Conservation (phyloP, 2,888 invertebrate species). For the Micoletzkya japonica region DNA sequence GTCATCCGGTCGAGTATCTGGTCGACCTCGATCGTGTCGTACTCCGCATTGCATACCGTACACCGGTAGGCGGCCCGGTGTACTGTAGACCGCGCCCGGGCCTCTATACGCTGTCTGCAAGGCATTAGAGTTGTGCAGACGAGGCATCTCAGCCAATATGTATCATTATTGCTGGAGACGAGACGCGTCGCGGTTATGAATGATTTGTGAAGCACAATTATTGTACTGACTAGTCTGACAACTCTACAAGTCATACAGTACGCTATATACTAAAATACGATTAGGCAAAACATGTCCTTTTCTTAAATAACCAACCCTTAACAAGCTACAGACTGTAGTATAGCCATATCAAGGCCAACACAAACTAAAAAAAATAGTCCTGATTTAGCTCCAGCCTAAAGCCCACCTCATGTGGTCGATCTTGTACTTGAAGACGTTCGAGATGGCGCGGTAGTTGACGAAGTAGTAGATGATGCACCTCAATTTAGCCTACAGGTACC, state of each 20-base stretch:
- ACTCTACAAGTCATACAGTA: too few species aligned
- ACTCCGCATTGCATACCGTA: not conserved
- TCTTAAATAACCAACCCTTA: too few species aligned
- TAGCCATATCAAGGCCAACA: too few species aligned
- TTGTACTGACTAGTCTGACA: too few species aligned
- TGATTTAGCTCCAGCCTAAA: not conserved
- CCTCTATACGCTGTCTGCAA: conserved; percentile 19
- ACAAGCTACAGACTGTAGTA: too few species aligned
- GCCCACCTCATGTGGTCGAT: conserved; percentile 62
- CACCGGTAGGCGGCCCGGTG: conserved; percentile 24
- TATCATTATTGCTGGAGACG: too few species aligned
- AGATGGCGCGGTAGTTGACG: conserved; percentile 61
- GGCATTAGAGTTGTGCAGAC: not conserved
- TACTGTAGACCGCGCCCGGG: conserved; percentile 9
- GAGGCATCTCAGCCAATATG: too few species aligned
- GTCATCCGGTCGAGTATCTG: conserved; percentile 46
- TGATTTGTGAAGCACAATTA: too few species aligned
- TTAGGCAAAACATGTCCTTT: too few species aligned
- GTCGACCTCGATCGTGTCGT: conserved; percentile 51
- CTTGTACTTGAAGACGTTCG: conserved; percentile 63
- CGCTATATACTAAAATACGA: too few species aligned
- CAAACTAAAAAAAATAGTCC: too few species aligned
- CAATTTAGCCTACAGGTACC: conserved; percentile 26
- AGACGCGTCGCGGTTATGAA: too few species aligned
- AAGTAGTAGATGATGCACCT: conserved; percentile 57